These are phyloP conservation scores for Tetropium fuscum DNA, from an alignment of 2,888 invertebrate species.

Conservation along the genomic window DNA sequence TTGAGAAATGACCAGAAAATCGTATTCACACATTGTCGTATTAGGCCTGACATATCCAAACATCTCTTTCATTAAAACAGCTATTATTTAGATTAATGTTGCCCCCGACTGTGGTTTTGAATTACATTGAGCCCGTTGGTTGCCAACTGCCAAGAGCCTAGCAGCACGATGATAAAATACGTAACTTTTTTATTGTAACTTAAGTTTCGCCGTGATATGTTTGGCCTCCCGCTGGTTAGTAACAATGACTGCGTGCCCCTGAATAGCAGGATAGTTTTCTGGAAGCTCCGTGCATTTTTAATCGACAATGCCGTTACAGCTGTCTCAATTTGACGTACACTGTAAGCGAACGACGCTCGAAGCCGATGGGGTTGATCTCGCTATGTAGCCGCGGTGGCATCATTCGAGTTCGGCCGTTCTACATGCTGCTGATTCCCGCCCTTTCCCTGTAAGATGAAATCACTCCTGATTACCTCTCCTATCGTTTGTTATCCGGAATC, in stretches of 20 bases:
- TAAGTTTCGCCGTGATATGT: conserved; percentile 60
- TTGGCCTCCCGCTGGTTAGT: conserved; percentile 54
- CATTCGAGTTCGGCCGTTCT: conserved; percentile 46
- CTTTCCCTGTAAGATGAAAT: conserved; percentile 66
- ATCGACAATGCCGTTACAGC: conserved; percentile 58
- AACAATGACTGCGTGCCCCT: conserved; percentile 54
- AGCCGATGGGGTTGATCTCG: conserved; percentile 48
- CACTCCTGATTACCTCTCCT: conserved; percentile 64
- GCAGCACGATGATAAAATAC: conserved; percentile 59
- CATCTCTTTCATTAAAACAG: conserved; percentile 66
- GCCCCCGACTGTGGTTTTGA: conserved; percentile 65
- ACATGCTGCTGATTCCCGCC: conserved; percentile 63
- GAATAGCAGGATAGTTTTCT: conserved; percentile 52
- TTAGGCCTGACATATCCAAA: conserved; percentile 67
- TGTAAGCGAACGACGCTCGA: conserved; percentile 28
- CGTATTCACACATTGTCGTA: conserved; percentile 68
- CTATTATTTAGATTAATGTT: conserved; percentile 68
- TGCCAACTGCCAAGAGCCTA: conserved; percentile 59
- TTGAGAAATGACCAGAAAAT: conserved; percentile 66
- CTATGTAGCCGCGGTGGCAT: conserved; percentile 46
- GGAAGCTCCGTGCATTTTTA: conserved; percentile 57
- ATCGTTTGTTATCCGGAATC: conserved; percentile 64
- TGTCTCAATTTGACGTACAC: conserved; percentile 58
- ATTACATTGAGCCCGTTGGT: conserved; percentile 60
- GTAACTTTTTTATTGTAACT: conserved; percentile 59